Conservation (phyloP, 2,888 invertebrate genomes). For the Siphlonurus alternatus region DNA sequence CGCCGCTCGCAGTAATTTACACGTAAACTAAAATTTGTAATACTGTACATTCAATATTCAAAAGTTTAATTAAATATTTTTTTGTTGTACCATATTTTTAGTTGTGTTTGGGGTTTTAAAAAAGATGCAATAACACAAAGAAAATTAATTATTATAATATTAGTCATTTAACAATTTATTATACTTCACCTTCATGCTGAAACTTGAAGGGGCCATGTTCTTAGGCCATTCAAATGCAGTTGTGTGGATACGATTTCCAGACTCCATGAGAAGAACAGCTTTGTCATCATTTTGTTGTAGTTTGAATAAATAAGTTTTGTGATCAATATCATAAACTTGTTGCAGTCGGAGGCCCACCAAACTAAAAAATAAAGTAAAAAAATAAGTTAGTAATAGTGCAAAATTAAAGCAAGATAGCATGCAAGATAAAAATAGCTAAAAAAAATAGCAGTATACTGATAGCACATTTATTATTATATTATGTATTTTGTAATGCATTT, state of each 20-base stretch:
- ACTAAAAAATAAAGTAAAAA: conserved; percentile 30
- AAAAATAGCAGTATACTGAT: no score
- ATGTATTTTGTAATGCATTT: no score
- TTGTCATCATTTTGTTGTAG: conserved; percentile 77
- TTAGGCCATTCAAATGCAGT: conserved; percentile 99
- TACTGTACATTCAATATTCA: not conserved
- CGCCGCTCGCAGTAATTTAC: no score
- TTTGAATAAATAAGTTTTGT: conserved; percentile 84
- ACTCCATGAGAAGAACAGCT: conserved; percentile 75
- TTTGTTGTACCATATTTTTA: not conserved
- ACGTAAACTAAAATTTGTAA: no score
- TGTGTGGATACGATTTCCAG: conserved; percentile 82
- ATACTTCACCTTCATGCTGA: conserved; percentile 78
- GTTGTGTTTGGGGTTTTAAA: not conserved
- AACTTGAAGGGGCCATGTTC: conserved; percentile 84
- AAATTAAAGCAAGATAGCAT: not conserved
- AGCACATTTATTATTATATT: no score
- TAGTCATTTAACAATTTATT: no score
- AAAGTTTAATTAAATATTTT: not conserved
- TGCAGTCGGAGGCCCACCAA: conserved; percentile 83
- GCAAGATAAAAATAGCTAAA: not conserved
- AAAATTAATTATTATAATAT: no score
- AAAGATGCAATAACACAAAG: no score
- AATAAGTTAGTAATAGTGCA: not conserved
- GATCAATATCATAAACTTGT: conserved; percentile 95